phyloP scores from a whole-genome alignment of 2,797 vertebrate genomes.

The Zonotrichia albicollis region DNA sequence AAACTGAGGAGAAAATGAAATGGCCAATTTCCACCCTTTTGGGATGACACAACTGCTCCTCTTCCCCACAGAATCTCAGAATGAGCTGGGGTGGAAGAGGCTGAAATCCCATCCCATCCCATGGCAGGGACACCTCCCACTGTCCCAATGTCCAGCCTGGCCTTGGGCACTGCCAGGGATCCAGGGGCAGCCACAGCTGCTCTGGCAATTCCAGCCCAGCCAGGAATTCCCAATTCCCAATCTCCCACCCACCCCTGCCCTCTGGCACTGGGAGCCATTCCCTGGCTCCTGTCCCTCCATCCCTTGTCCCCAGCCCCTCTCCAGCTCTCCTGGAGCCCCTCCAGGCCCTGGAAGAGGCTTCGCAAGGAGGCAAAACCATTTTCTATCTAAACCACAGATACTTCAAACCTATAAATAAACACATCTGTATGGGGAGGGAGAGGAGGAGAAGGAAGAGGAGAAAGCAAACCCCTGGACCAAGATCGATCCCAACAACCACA shows the following conservation, averaged over 20 bases:
- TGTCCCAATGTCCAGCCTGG: background rate
- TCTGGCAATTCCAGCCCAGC: background rate
- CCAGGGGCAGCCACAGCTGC: background rate
- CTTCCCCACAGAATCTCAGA: background rate
- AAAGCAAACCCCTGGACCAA: no score
- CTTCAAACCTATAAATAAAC: background rate
- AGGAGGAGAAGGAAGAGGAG: background rate
- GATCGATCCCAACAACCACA: background rate
- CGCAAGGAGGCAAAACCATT: background rate
- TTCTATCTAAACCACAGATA: fast-evolving
- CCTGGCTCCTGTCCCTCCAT: background rate
- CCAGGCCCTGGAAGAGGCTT: fast-evolving
- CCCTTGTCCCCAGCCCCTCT: background rate
- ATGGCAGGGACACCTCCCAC: background rate
- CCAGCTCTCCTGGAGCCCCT: background rate
- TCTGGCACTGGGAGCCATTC: background rate
- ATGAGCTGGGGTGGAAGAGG: background rate
- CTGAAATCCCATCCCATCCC: fast-evolving
- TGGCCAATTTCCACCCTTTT: background rate
- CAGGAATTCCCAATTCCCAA: background rate
- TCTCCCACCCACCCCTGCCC: fast-evolving
- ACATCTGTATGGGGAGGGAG: background rate
- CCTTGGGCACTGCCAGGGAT: background rate
- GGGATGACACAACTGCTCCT: background rate
- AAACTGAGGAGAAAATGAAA: background rate